Evolutionary conservation across 2,113 vertebrate species (phyloP), one percentile per base, ranked within the genome.

Genomic region (Vicugna pacos): DNA sequence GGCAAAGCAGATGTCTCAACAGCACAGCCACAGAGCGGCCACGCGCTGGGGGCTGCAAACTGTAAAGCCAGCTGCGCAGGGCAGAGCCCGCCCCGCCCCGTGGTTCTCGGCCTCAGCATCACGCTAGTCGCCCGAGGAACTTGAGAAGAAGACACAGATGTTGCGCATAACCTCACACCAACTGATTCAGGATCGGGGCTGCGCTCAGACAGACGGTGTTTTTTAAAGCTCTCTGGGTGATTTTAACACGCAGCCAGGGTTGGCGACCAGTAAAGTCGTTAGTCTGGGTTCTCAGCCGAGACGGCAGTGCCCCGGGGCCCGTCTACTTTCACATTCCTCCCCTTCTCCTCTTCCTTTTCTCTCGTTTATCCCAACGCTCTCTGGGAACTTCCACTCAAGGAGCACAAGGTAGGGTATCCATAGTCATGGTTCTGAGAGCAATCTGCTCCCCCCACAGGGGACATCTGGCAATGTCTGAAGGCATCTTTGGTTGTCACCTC

Each of bases 61-160:
- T 50, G 65, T 30, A 48, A 35, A 72, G 30, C 38, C 22, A 24
- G 64, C 7, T 1, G 52, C 17, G 10, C 6, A 20, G 3, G 26
- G 8, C n/a, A 35, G 28, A 79, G 46, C 73, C 16, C 2, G 2
- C 17, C 84, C 42, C 7, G 2, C 30, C n/a, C n/a, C 62, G 7
- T 8, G 54, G 19, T 28, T 62, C 72, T 48, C 26, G 6, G 10
- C 20, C 5, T 12, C 1, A 4, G 20, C 48, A 8, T 14, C 35
- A 12, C 0, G 0, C 16, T 3, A 32, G 30, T 85, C 35, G 7
- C 35, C 5, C 0, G 15, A n/a, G 19, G 38, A 54, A 17, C 30
- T 28, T 2, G 0, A 52, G 64, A 42, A 83, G 56, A 81, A 46
- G 14, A 65, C 35, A 17, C 35, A 3, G 0, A n/a, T 50, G n/a